Evolutionary conservation across 2,113 vertebrate species (phyloP), one percentile per base, ranked within the genome.

Genomic region (human): DNA sequence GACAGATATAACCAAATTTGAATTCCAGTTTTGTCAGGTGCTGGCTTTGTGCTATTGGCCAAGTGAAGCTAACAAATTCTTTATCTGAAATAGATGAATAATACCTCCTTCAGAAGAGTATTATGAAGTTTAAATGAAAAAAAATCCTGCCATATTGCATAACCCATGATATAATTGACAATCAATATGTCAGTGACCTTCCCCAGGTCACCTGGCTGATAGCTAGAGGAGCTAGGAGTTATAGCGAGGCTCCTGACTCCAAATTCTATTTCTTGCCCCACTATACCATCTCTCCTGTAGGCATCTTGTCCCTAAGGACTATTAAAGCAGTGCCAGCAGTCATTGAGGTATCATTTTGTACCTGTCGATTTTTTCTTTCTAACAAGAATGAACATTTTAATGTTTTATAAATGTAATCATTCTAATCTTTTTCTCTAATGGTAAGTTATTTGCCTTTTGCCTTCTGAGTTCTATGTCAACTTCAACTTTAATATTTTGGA

Each of bases 161-260:
- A 32, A 45, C 40, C 38, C 10, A 0, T 8, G 3, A 5, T 17
- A 2, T 32, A 30, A 30, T 2, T 35, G 78, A 50, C 11, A 70
- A 1, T 25, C 0, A 18, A 10, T 55, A 43, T 48, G 2, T 27
- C 3, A 38, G 43, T 43, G 72, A 18, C 48, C 55, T 72, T 76
- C n/a, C 11, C 8, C 6, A 55, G 80, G 8, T 23, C 32, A 7
- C 27, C 4, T 10, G 23, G 43, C 38, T 16, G 66, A 32, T 3
- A 8, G 32, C 50, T n/a, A 0, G 66, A 40, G 40, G n/a, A 84
- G 25, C 52, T 45, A 30, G 89, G 61, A 35, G 18, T 38, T 4
- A 5, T 1, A 5, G 4, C 0, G 59, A 30, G 50, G 18, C 72
- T 64, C 55, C 9, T n/a, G 23, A 23, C 55, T 75, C 30, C 9